Percentiles rank a stretch among this genome's conserved stretches.
Evolutionary conservation across 2,888 invertebrate genomes (phyloP).

Genomic region (Tipula vernalis): DNA sequence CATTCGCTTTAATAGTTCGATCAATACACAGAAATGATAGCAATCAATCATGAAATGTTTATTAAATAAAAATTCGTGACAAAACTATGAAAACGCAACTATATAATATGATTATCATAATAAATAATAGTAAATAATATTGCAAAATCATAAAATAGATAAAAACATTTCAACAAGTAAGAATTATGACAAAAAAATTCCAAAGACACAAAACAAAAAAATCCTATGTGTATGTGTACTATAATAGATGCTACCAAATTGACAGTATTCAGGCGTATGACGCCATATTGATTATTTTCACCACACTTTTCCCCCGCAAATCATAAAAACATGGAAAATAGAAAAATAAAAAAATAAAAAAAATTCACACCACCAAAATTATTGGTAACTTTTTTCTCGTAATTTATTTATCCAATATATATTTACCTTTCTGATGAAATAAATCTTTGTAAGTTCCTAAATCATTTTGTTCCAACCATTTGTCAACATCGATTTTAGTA

Average conservation of each 20-base stretch:
- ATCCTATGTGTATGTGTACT: background rate
- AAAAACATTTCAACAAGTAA: background rate
- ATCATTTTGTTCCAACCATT: slow-evolving; percentile 64
- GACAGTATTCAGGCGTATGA: background rate
- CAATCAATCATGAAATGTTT: background rate
- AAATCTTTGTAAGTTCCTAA: slow-evolving; percentile 54
- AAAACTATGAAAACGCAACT: background rate
- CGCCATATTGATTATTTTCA: background rate
- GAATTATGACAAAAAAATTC: background rate
- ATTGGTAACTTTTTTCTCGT: background rate
- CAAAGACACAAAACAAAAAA: background rate
- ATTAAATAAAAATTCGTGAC: background rate
- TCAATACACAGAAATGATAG: background rate
- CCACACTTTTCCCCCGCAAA: background rate
- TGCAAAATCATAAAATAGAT: background rate
- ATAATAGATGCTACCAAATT: background rate
- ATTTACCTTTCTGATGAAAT: slow-evolving; percentile 61
- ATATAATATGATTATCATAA: background rate
- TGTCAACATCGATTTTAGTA: slow-evolving; percentile 50
- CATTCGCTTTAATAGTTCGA: no score
- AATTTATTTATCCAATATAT: background rate
- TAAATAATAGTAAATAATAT: background rate
- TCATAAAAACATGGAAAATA: background rate
- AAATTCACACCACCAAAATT: background rate
- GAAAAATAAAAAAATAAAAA: no score